Conservation (phyloP, 1,140 invertebrate genomes). For the Marisa cornuarietis region DNA sequence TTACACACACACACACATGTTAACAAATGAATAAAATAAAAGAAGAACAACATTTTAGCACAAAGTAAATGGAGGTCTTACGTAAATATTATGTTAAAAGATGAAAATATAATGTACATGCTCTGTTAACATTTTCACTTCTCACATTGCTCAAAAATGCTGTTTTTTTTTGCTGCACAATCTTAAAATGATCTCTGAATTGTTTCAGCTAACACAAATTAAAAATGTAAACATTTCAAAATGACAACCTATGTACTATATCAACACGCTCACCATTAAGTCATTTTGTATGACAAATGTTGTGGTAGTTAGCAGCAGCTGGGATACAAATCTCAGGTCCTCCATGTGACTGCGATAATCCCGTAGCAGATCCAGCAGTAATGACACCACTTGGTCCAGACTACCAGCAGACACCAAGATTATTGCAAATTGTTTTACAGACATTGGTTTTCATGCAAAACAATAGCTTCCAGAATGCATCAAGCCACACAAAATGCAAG, state of each 20-base stretch:
- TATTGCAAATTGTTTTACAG: neutral
- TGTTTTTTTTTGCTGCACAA: neutral
- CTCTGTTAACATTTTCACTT: neutral
- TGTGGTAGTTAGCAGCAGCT: constrained; percentile 32
- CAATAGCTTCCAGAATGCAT: neutral
- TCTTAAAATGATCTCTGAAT: neutral
- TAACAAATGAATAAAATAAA: neutral
- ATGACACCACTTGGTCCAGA: constrained; percentile 31
- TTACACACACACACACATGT: neutral
- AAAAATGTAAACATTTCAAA: neutral
- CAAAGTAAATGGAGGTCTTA: neutral
- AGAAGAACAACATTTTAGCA: no score
- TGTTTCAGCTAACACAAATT: neutral
- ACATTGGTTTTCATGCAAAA: neutral
- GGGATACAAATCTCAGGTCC: constrained; percentile 5
- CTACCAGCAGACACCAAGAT: constrained; percentile 13
- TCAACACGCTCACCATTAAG: constrained; percentile 28
- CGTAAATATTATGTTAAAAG: neutral
- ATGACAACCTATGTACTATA: neutral
- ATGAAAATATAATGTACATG: neutral
- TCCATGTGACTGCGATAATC: constrained; percentile 18
- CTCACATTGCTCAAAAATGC: neutral
- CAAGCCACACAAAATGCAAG: no score
- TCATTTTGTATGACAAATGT: constrained; percentile 30
- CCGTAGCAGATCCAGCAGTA: constrained; percentile 30